Conservation (phyloP, 2,113 vertebrate genomes). For the Thomomys bottae region DNA sequence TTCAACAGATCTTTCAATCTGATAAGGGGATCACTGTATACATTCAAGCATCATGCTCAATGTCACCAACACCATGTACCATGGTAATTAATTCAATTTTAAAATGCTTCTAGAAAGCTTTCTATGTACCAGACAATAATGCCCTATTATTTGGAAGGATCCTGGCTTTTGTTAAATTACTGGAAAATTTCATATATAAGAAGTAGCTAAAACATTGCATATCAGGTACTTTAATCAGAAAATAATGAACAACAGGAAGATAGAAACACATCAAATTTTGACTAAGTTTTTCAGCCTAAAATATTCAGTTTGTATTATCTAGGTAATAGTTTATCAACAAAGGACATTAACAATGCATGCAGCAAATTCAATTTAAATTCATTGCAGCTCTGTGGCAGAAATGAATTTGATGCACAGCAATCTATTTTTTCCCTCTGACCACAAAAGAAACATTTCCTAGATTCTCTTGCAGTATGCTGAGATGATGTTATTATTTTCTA, state of each 20-base stretch:
- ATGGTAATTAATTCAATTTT: not conserved
- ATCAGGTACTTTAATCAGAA: constrained; percentile 7
- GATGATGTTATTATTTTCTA: not conserved
- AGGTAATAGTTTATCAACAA: constrained; percentile 4
- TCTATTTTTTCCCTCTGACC: not conserved
- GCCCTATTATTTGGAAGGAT: not conserved
- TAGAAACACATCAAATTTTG: not conserved
- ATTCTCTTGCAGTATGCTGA: not conserved
- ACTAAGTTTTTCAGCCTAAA: not conserved
- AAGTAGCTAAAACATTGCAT: not conserved
- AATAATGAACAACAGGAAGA: not conserved
- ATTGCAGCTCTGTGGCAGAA: not conserved
- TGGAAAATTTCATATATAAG: not conserved
- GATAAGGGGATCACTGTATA: not conserved
- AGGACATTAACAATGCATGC: not conserved
- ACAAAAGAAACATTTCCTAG: not conserved
- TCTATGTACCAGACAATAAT: not conserved
- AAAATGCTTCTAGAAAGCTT: not conserved
- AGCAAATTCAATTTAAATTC: constrained; percentile 4
- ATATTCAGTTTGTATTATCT: not conserved
- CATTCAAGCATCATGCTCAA: not conserved
- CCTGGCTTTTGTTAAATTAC: not conserved
- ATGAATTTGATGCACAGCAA: not conserved
- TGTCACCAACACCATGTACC: not conserved
- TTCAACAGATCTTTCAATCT: not conserved